Conservation (phyloP, 92 coral and sea anemone genomes). For the Meandrina meandrites region DNA sequence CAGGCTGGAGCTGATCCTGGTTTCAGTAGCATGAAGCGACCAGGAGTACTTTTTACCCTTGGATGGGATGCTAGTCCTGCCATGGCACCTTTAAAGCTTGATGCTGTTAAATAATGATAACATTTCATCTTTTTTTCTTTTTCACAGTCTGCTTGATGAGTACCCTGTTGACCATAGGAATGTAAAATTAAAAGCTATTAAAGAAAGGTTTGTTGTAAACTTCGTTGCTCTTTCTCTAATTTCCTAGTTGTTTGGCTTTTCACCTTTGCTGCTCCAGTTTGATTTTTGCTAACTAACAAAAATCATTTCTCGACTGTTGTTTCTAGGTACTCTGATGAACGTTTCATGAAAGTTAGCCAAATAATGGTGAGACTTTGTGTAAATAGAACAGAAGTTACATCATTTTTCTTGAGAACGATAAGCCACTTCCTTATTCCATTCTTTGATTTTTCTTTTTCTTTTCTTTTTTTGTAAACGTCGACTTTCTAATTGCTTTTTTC, state of each 20-base stretch:
- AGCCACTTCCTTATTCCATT: neutral
- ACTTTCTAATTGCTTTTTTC: too few species aligned
- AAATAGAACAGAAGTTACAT: too few species aligned
- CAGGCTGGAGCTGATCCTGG: too few species aligned
- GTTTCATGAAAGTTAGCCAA: constrained; percentile 87
- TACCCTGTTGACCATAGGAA: constrained; percentile 86
- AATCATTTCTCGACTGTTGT: neutral
- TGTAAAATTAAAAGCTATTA: constrained; percentile 91
- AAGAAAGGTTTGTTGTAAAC: constrained; percentile 78
- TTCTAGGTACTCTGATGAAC: constrained; percentile 84
- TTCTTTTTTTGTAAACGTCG: too few species aligned
- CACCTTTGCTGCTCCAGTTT: neutral
- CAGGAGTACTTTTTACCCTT: too few species aligned
- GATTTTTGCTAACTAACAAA: neutral
- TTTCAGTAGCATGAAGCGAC: too few species aligned
- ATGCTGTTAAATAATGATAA: neutral
- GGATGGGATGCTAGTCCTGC: too few species aligned
- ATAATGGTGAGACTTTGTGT: constrained; percentile 60
- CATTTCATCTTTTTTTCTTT: neutral
- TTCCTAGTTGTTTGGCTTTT: neutral
- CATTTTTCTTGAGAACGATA: too few species aligned
- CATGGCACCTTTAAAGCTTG: neutral
- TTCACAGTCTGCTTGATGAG: constrained; percentile 81
- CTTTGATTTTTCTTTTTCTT: too few species aligned
- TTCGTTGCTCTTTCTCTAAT: neutral